Evolutionary conservation across 2,888 invertebrate species (phyloP).

Genomic region (Xanthia togata): DNA sequence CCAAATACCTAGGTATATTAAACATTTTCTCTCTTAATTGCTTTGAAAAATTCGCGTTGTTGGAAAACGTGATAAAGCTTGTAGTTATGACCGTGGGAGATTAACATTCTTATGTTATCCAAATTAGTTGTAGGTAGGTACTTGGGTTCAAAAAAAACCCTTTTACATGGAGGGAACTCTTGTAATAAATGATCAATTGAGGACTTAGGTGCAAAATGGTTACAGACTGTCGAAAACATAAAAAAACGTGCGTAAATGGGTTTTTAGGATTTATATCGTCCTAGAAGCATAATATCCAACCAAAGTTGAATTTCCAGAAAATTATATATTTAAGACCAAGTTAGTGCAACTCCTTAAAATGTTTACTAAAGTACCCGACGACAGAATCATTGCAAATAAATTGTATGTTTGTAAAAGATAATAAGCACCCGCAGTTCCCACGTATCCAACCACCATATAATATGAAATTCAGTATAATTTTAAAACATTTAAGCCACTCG

Average conservation of each 20-base stretch:
- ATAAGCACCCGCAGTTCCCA: conserved; percentile 19
- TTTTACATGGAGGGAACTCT: not conserved
- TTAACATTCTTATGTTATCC: conserved; percentile 26
- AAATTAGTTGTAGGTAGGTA: not conserved
- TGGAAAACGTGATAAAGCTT: conserved; percentile 32
- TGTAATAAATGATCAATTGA: not conserved
- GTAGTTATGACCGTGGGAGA: conserved; percentile 8
- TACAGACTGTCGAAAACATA: too few relatives aligned
- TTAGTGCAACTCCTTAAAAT: not conserved
- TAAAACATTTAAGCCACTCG: conserved; percentile 64
- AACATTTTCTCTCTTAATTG: conserved; percentile 61
- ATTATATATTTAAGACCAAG: not conserved
- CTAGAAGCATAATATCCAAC: too few relatives aligned
- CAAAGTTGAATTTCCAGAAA: too few relatives aligned
- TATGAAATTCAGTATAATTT: conserved; percentile 57
- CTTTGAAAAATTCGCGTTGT: conserved; percentile 56
- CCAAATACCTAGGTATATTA: conserved; percentile 64
- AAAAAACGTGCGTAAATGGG: too few relatives aligned
- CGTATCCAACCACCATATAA: conserved; percentile 21
- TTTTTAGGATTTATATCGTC: too few relatives aligned
- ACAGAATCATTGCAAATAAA: conserved; percentile 37
- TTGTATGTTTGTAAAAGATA: conserved; percentile 24
- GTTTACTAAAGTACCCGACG: conserved; percentile 5
- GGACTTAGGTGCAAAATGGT: too few relatives aligned
- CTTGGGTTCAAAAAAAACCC: too few relatives aligned